Evolutionary conservation across 1,140 invertebrate genomes (phyloP).

Genomic region (Zelostemma sp.): DNA sequence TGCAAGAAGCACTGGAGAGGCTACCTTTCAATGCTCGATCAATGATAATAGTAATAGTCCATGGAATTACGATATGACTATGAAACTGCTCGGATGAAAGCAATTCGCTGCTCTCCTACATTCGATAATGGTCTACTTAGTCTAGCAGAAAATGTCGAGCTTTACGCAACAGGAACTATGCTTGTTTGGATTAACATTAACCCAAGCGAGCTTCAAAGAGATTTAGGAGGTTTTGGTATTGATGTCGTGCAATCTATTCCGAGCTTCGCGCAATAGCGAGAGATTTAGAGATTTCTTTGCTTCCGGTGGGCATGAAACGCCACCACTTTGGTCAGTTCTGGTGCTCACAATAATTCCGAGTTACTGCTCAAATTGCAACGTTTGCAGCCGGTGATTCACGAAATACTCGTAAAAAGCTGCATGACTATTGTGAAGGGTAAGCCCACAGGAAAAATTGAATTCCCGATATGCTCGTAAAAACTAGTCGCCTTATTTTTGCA

Average conservation of each 20-base stretch:
- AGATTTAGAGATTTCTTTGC: too few relatives aligned
- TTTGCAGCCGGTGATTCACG: too few relatives aligned
- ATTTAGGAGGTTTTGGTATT: not conserved
- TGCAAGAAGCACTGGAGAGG: slow-evolving; percentile 16
- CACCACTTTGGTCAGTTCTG: not conserved
- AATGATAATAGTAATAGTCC: slow-evolving; percentile 18
- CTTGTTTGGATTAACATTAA: slow-evolving; percentile 7
- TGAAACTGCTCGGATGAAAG: slow-evolving; percentile 13
- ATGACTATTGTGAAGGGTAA: too few relatives aligned
- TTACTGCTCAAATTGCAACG: too few relatives aligned
- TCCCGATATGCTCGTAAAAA: too few relatives aligned
- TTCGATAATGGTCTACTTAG: slow-evolving; percentile 26
- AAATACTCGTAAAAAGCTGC: too few relatives aligned
- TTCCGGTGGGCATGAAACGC: too few relatives aligned
- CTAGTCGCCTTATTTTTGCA: too few relatives aligned
- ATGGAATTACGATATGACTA: slow-evolving; percentile 21
- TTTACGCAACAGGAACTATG: slow-evolving; percentile 1
- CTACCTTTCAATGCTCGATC: slow-evolving; percentile 12
- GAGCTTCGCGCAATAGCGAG: too few relatives aligned
- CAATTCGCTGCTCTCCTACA: slow-evolving; percentile 4
- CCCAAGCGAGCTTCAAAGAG: slow-evolving; percentile 1
- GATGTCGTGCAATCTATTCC: too few relatives aligned
- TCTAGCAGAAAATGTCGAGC: slow-evolving; percentile 24
- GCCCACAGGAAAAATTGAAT: too few relatives aligned
- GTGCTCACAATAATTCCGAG: too few relatives aligned